Base-by-base conservation (phyloP, 2,888 invertebrate genomes). In the Apeira syringaria region DNA sequence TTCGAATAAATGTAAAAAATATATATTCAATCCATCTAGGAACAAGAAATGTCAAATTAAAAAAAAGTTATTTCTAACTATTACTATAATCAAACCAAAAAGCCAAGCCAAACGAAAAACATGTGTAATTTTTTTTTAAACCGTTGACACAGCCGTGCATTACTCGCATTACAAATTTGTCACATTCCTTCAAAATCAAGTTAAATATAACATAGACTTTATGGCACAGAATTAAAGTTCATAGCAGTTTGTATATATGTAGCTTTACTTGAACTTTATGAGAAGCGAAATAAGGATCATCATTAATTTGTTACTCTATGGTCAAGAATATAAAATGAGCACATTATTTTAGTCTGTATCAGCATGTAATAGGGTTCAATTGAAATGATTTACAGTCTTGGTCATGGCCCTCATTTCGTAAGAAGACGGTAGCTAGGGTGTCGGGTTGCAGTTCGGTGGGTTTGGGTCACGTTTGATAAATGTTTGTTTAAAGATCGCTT, bases 111-210 rank as follows among this genome's bases (percentile, higher is more conserved):
- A n/a, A n/a, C n/a, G n/a, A n/a, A 52, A 58, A 66, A 73, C 72
- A 71, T 63, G 57, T 72, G 74, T 72, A 66, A 5, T 37, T 12
- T 53, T 69, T 72, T 69, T 69, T 68, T 68, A 64, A 69, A 74
- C 68, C 72, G 70, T 73, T 74, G 74, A 74, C 77, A 68, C 61
- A 56, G 60, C 63, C 71, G 59, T 66, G 62, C 69, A 66, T 74
- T 72, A 66, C 64, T 76, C 77, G 61, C 65, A 62, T 82, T 81
- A 76, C 80, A 64, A 73, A 79, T 80, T 75, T 68, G 77, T 74
- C 68, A 73, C 77, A 77, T 75, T 55, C 51, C 50, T 29, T n/a
- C 4, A 42, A 36, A 41, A 22, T n/a, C n/a, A n/a, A 22, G 7
- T 12, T 10, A 20, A 3, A 10, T 6, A 8, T 9, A 24, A 9